phyloP scores from a whole-genome alignment of 2,888 invertebrate genomes.

The Pocota personata region DNA sequence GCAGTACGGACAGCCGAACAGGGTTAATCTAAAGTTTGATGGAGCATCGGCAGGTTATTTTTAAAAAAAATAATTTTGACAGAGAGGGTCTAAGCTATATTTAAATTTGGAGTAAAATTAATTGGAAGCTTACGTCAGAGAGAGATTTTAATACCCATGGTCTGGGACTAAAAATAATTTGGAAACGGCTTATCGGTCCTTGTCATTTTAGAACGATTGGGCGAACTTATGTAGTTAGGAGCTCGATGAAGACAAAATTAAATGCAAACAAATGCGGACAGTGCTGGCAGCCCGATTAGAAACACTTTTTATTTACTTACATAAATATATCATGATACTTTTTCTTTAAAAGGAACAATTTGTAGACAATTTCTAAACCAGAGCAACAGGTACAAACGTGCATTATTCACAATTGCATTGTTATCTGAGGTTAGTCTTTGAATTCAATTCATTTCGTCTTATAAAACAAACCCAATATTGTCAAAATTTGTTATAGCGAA shows the following conservation, averaged over 20 bases:
- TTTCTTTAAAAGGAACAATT: too few species aligned
- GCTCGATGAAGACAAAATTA: not conserved
- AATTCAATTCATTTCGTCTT: not conserved
- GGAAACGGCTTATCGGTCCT: not conserved
- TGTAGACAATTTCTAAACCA: too few species aligned
- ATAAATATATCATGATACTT: too few species aligned
- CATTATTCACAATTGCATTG: too few species aligned
- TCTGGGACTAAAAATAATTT: not conserved
- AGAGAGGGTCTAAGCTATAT: not conserved
- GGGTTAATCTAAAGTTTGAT: conserved; percentile 46
- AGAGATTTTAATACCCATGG: not conserved
- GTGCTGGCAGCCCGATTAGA: not conserved
- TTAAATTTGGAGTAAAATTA: not conserved
- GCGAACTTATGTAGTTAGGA: too few species aligned
- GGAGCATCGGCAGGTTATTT: conserved; percentile 3
- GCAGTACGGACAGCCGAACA: not conserved
- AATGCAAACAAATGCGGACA: not conserved
- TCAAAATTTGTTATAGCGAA: not conserved
- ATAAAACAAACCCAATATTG: not conserved
- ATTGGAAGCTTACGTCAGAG: not conserved
- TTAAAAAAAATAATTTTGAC: not conserved
- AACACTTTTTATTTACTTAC: too few species aligned
- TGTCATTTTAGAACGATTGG: not conserved
- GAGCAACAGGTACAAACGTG: too few species aligned
- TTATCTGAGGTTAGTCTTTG: not conserved